Conservation (phyloP, 2,797 vertebrate species). For the Pangasius larnaudii region DNA sequence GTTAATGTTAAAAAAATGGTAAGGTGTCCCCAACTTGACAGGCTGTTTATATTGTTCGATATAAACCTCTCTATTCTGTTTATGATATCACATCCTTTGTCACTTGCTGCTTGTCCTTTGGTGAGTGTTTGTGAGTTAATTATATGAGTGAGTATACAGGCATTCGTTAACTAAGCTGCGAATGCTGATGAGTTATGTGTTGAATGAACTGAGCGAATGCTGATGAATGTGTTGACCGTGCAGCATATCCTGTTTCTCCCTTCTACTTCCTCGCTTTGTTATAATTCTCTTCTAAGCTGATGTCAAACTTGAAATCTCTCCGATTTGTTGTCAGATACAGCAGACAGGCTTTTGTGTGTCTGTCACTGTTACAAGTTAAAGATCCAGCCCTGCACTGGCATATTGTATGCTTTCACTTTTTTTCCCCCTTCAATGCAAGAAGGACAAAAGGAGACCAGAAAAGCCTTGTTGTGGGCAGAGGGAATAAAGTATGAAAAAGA, state of each 20-base stretch:
- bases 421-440: conserved; percentile 67
- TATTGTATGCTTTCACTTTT: conserved; percentile 80
- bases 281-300: conserved; percentile 56
- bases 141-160: conserved; percentile 19
- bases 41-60: conserved; percentile 8
- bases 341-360: conserved; percentile 69
- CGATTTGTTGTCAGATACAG: conserved; percentile 83
- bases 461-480: conserved; percentile 78
- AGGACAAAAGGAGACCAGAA: conserved; percentile 81
- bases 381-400: conserved; percentile 80
- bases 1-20: conserved; percentile 13
- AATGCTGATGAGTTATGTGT: conserved; percentile 15
- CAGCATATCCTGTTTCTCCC: conserved; percentile 46
- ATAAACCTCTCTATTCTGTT: conserved; percentile 13
- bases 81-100: conserved; percentile 13
- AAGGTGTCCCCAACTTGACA: background rate
- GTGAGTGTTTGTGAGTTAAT: conserved; percentile 29
- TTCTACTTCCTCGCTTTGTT: conserved; percentile 52
- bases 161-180: conserved; percentile 17
- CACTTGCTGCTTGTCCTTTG: conserved; percentile 1
- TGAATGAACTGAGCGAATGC: conserved; percentile 25
- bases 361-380: conserved; percentile 74
- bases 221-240: conserved; percentile 26
- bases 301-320: conserved; percentile 76
- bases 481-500: conserved; percentile 75